phyloP scores from a whole-genome alignment of 1,140 invertebrate genomes.

The Drosophila insularis region DNA sequence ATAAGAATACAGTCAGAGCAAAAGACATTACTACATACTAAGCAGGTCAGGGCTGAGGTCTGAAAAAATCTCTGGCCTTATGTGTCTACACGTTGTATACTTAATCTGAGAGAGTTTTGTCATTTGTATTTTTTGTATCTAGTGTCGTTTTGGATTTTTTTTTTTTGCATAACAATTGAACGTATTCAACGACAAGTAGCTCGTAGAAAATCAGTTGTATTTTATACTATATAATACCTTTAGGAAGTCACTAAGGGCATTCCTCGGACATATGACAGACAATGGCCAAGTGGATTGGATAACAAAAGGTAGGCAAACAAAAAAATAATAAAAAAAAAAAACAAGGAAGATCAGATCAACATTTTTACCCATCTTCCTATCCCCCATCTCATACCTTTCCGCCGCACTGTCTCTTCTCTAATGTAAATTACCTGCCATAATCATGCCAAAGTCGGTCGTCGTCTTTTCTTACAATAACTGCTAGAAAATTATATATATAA shows the following conservation, averaged over 20 bases:
- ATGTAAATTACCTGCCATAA: constrained; percentile 80
- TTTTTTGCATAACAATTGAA: constrained; percentile 64
- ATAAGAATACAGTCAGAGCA: constrained; percentile 37
- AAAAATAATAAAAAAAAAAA: constrained; percentile 56
- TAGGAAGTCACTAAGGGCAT: constrained; percentile 65
- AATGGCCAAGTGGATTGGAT: constrained; percentile 52
- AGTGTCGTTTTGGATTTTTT: neutral
- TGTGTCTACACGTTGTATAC: constrained; percentile 72
- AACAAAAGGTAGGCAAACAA: neutral
- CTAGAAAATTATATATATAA: constrained; percentile 35
- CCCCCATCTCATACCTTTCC: neutral
- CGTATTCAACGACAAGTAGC: constrained; percentile 62
- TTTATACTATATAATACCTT: constrained; percentile 65
- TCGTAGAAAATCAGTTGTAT: constrained; percentile 14
- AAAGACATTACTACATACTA: constrained; percentile 62
- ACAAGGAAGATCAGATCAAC: constrained; percentile 46
- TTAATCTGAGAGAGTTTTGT: constrained; percentile 56
- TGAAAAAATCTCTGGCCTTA: constrained; percentile 30
- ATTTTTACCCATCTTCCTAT: constrained; percentile 36
- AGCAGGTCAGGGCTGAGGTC: constrained; percentile 69
- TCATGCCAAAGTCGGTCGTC: constrained; percentile 49
- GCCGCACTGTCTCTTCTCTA: constrained; percentile 73
- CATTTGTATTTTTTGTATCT: neutral
- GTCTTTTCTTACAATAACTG: constrained; percentile 62
- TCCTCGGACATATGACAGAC: constrained; percentile 29